Evolutionary conservation across 2,113 vertebrate species (phyloP).

Genomic region (Callocephalon fimbriatum): DNA sequence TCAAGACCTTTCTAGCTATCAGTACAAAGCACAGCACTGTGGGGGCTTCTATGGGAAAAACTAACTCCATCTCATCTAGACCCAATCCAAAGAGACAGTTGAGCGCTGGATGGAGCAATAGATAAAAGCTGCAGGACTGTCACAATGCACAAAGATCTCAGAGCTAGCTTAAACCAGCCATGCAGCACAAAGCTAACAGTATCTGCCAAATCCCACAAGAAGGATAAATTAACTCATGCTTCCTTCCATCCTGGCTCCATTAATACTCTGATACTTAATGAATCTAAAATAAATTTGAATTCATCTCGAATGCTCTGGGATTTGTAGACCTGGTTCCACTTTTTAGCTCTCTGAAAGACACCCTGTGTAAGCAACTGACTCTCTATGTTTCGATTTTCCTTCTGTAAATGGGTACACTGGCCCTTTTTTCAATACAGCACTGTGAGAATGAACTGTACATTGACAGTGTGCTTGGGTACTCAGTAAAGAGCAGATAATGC

Average conservation of each 20-base stretch:
- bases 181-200: constrained; percentile 16
- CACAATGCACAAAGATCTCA: not conserved
- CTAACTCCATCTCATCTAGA: not conserved
- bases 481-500: not conserved
- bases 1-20: not conserved
- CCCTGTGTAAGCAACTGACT: not conserved
- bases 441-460: not conserved
- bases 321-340: not conserved
- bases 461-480: fast-evolving
- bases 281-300: constrained; percentile 47
- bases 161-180: not conserved
- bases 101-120: not conserved
- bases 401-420: not conserved
- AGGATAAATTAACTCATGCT: constrained; percentile 33
- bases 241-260: not conserved
- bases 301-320: not conserved
- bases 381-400: not conserved
- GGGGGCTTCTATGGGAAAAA: not conserved
- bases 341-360: not conserved
- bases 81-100: not conserved
- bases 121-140: not conserved
- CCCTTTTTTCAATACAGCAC: not conserved
- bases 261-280: constrained; percentile 41
- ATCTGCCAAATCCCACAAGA: constrained; percentile 43
- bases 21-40: not conserved